These are phyloP conservation scores for Melanotus villosus DNA, from an alignment of 2,888 invertebrate genomes.

Conservation along the genomic window DNA sequence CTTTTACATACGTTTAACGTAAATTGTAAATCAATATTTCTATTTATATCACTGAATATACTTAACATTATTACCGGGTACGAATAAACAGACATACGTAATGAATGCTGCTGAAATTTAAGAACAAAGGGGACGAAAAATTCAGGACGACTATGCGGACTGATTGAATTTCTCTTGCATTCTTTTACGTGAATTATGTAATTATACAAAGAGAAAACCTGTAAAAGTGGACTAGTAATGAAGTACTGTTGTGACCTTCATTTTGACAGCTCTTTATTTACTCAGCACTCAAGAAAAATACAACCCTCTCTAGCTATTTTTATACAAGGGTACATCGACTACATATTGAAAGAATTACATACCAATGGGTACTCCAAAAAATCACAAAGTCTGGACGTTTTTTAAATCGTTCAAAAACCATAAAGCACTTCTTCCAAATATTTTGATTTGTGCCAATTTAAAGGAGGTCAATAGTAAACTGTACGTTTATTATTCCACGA, in stretches of 20 bases:
- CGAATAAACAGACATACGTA: not conserved
- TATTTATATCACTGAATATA: conserved; percentile 2
- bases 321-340: too few species aligned
- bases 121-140: not conserved
- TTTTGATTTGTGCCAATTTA: conserved; percentile 22
- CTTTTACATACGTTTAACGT: not conserved
- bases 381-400: not conserved
- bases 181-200: conserved; percentile 1
- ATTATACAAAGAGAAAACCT: not conserved
- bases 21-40: conserved; percentile 22
- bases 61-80: not conserved
- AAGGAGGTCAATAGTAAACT: conserved; percentile 30
- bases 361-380: not conserved
- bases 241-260: conserved; percentile 15
- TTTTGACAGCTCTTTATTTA: conserved; percentile 20
- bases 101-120: not conserved
- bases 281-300: not conserved
- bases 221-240: not conserved
- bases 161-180: conserved; percentile 9
- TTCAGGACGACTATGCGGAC: not conserved
- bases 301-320: conserved; percentile 1
- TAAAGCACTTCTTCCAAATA: conserved; percentile 7
- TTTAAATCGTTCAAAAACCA: too few species aligned
- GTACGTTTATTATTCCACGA: conserved; percentile 6
- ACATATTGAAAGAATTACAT: not conserved